Evolutionary conservation across 1,140 invertebrate species (phyloP).

Genomic region (Atopsyche davidsoni): DNA sequence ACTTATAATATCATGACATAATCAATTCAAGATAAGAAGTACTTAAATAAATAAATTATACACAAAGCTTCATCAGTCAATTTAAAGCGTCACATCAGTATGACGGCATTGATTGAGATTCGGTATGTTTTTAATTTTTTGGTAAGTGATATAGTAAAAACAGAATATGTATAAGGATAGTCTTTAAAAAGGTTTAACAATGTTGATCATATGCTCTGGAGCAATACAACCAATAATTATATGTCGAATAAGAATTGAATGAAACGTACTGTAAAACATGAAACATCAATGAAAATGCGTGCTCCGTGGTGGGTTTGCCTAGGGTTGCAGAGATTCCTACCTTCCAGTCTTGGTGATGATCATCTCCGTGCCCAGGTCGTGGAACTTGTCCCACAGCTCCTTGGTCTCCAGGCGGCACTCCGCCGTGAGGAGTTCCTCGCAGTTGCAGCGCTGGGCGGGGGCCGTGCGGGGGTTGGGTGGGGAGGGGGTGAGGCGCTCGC

Average conservation of each 20-base stretch:
- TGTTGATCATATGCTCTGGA: too few relatives aligned
- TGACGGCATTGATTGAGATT: too few relatives aligned
- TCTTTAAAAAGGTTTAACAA: too few relatives aligned
- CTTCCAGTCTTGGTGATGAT: conserved; percentile 97
- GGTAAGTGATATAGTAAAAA: too few relatives aligned
- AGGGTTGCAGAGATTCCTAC: conserved; percentile 55
- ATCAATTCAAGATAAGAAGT: too few relatives aligned
- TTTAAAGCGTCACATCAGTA: too few relatives aligned
- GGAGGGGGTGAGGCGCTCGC: conserved; percentile 45
- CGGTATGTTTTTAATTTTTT: too few relatives aligned
- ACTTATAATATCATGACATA: too few relatives aligned
- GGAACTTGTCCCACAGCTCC: conserved; percentile 91
- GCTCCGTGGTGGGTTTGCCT: too few relatives aligned
- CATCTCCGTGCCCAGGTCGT: conserved; percentile 93
- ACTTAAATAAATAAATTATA: too few relatives aligned
- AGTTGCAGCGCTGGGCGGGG: conserved; percentile 56
- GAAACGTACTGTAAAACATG: not conserved
- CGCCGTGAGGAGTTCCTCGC: conserved; percentile 77
- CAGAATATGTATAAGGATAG: too few relatives aligned
- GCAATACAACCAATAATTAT: not conserved
- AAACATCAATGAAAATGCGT: not conserved
- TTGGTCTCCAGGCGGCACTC: conserved; percentile 91
- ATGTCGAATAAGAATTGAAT: not conserved
- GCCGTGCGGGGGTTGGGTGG: conserved; percentile 35
- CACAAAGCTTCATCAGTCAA: too few relatives aligned